Conservation (phyloP, 2,888 invertebrate genomes). For the Hypolimnas misippus region DNA sequence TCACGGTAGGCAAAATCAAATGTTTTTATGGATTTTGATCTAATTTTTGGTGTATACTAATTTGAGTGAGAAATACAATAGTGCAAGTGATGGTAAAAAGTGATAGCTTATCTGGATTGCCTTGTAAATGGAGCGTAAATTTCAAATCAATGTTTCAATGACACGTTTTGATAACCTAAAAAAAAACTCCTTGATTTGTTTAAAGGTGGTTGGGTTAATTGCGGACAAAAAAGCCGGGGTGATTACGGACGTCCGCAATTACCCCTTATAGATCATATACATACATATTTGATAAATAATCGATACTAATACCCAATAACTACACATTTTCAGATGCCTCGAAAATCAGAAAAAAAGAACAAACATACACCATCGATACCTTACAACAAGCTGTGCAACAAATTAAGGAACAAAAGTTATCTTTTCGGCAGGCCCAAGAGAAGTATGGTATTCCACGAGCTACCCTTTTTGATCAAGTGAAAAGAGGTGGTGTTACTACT, state of each 20-base stretch:
- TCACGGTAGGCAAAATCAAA: slow-evolving; percentile 1
- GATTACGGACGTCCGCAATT: background rate
- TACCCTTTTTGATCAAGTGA: slow-evolving; percentile 26
- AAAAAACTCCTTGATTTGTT: background rate
- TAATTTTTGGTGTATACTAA: slow-evolving; percentile 1
- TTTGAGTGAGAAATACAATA: slow-evolving; percentile 1
- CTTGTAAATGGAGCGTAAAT: slow-evolving; percentile 1
- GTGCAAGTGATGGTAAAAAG: background rate
- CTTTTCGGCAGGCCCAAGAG: slow-evolving; percentile 36
- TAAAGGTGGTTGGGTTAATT: background rate
- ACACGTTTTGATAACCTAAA: background rate
- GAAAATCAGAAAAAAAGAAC: slow-evolving; percentile 31
- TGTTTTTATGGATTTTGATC: background rate
- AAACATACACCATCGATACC: slow-evolving; percentile 31
- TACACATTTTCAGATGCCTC: slow-evolving; percentile 38
- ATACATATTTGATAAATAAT: background rate
- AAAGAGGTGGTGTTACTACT: background rate
- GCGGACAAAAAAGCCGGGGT: slow-evolving; percentile 1
- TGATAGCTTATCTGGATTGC: background rate
- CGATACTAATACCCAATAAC: background rate
- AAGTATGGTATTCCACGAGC: slow-evolving; percentile 34
- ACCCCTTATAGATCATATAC: too few species aligned
- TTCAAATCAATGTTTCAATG: slow-evolving; percentile 1
- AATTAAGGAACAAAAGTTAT: slow-evolving; percentile 35
- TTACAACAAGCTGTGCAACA: slow-evolving; percentile 39